Base-by-base conservation (phyloP, 2,797 vertebrate genomes). In the Hoplostethus mediterraneus region DNA sequence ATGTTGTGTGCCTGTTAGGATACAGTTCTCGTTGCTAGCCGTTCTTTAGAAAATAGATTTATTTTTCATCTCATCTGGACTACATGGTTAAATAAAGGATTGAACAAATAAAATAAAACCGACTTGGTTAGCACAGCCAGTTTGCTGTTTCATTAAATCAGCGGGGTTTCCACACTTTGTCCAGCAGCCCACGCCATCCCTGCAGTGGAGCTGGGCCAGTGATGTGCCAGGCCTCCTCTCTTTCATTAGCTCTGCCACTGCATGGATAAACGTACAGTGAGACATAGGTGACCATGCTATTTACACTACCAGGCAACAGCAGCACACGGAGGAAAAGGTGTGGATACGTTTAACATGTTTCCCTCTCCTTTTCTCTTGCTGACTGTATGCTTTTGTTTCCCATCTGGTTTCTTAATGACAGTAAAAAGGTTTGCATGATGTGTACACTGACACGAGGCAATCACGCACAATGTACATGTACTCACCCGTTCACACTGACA, bases 71-170 rank as follows among this genome's bases (percentile, higher is more conserved):
- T 9, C 42, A 64, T 31, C 16, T 53, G 28, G 30, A 69, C 17
- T 11, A 2, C 17, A 17, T 52, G 4, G 40, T 47, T 13, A 17
- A 54, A 54, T 61, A 71, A 17, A 54, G 31, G n/a, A 48, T 59
- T 59, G 58, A 74, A 76, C 40, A 66, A n/a, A 53, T 25, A n/a
- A 63, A 64, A 69, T 30, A 71, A 57, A 25, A 64, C 53, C 16
- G 21, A 17, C n/a, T 58, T 62, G 53, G 36, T 42, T 30, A 40
- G 13, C 10, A 44, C 33, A 17, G 36, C 38, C 30, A 63, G 36
- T 80, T 71, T 59, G 56, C 17, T 0, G 11, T 62, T 67, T 79
- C 30, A 67, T 75, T 81, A 67, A 67, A 66, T 51, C 79, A 65
- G 65, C 58, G 16, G 58, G 57, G 48, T n/a, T 8, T 36, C 68